These are phyloP conservation scores for Peromyscus melanophrys DNA, from an alignment of 2,797 vertebrate genomes.

Conservation along the genomic window DNA sequence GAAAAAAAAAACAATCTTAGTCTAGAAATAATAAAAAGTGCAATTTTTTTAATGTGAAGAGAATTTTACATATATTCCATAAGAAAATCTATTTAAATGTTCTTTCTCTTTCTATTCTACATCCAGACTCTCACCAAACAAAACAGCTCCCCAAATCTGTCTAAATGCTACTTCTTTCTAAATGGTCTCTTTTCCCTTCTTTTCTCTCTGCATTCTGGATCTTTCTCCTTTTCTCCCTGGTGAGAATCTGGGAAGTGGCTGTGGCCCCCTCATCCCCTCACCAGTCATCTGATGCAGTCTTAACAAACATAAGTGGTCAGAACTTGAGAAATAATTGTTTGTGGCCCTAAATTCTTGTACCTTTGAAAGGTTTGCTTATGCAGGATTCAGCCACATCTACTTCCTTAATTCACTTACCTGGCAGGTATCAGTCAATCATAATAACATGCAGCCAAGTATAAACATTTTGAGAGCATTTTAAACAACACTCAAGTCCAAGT, in stretches of 20 bases:
- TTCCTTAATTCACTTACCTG: slow-evolving; percentile 50
- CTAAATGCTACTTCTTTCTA: background rate
- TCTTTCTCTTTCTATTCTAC: background rate
- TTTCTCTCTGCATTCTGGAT: background rate
- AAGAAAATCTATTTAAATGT: slow-evolving; percentile 56
- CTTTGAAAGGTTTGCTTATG: background rate
- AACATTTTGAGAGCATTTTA: slow-evolving; percentile 47
- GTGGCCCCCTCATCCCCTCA: background rate
- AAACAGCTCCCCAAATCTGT: background rate
- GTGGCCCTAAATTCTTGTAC: background rate
- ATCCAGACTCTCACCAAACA: background rate
- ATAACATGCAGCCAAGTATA: background rate
- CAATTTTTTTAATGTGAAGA: slow-evolving; percentile 61
- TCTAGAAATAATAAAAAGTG: slow-evolving; percentile 65
- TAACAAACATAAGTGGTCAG: background rate
- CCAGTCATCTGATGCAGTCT: background rate
- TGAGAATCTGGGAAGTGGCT: background rate
- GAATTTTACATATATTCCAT: slow-evolving; percentile 37
- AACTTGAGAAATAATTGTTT: slow-evolving; percentile 5
- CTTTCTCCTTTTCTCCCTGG: background rate
- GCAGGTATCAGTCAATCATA: slow-evolving; percentile 51
- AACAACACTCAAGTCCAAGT: slow-evolving; percentile 61
- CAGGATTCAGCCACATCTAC: slow-evolving; percentile 2
- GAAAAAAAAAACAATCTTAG: slow-evolving; percentile 54
- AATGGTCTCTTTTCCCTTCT: background rate